Evolutionary conservation across 2,113 vertebrate species (phyloP), one percentile per base, ranked within the genome.

Genomic region (Jaculus jaculus): DNA sequence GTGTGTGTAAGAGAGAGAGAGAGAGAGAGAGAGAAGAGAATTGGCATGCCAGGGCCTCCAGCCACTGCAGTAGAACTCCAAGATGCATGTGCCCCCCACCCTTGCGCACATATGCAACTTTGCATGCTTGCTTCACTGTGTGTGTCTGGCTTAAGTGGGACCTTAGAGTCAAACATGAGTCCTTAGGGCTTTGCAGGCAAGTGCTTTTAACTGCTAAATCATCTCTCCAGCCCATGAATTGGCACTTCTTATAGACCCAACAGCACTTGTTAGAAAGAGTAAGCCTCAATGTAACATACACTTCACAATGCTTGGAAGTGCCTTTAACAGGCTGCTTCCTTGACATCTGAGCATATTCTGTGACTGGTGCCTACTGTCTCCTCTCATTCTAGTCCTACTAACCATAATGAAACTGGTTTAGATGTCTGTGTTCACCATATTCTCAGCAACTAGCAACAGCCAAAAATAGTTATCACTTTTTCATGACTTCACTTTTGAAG

Each of bases 251-350:
- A 77, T 2, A 65, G 23, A 5, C 23, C 37, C 51, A 10, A 2
- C 0, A 58, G 69, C 17, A 63, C 26, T 7, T 0, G 0, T 12
- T 9, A 39, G 86, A 81, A 66, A 30, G 51, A 26, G 16, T 2
- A 13, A 39, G 54, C 16, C 18, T 5, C 34, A 21, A 17, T 60
- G 37, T 34, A 54, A 0, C 1, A 26, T 61, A n/a, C 47, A 24
- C 47, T 42, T 39, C 68, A n/a, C 51, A n/a, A 18, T 15, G 26
- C 2, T 4, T 18, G 20, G 18, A 20, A n/a, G n/a, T 3, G 13
- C 39, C 21, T 37, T 54, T 42, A 15, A 1, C 1, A 1, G 26
- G 20, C 54, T 12, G 47, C 10, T 81, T 21, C 58, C 42, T 54
- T 16, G 68, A 21, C 28, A 18, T 21, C 60, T 90, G 32, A 17